phyloP scores from a whole-genome alignment of 2,113 vertebrate species.

The Nothobranchius furzeri region DNA sequence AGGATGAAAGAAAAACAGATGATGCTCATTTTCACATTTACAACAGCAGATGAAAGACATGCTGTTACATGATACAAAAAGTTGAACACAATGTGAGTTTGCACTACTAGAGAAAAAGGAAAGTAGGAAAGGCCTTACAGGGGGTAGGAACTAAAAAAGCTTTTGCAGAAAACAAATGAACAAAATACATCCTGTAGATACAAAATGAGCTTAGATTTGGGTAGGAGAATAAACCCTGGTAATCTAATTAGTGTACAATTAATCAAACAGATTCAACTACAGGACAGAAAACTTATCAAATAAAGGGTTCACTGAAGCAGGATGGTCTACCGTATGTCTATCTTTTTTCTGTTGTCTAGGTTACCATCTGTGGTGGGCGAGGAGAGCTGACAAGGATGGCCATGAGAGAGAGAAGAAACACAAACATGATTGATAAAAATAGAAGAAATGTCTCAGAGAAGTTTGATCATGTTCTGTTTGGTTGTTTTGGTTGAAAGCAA shows the following conservation, averaged over 20 bases:
- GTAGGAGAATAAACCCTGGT: conserved; percentile 9
- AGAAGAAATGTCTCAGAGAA: conserved; percentile 4
- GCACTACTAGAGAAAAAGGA: background rate
- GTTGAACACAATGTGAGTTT: conserved; percentile 32
- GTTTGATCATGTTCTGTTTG: too few species aligned
- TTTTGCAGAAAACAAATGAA: conserved; percentile 6
- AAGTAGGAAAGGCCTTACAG: background rate
- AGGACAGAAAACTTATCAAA: conserved; percentile 36
- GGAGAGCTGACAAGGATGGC: conserved; percentile 32
- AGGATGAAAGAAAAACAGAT: conserved; percentile 41
- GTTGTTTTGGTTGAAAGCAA: too few species aligned
- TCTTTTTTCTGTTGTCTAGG: conserved; percentile 57
- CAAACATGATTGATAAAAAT: conserved; percentile 19
- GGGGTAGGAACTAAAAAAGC: background rate
- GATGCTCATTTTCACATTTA: conserved; percentile 46
- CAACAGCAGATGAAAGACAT: conserved; percentile 25
- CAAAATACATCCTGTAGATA: conserved; percentile 22
- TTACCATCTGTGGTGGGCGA: conserved; percentile 48
- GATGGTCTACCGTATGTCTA: conserved; percentile 21
- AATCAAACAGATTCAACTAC: conserved; percentile 14
- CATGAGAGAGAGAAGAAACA: conserved; percentile 17
- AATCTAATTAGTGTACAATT: conserved; percentile 25
- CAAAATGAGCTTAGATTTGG: conserved; percentile 37
- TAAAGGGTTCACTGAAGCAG: conserved; percentile 44
- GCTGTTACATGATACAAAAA: conserved; percentile 41